Percentiles rank a stretch among this genome's conserved stretches.
Conservation (phyloP, 1,140 invertebrate genomes). For the Drosophila sucinea region DNA sequence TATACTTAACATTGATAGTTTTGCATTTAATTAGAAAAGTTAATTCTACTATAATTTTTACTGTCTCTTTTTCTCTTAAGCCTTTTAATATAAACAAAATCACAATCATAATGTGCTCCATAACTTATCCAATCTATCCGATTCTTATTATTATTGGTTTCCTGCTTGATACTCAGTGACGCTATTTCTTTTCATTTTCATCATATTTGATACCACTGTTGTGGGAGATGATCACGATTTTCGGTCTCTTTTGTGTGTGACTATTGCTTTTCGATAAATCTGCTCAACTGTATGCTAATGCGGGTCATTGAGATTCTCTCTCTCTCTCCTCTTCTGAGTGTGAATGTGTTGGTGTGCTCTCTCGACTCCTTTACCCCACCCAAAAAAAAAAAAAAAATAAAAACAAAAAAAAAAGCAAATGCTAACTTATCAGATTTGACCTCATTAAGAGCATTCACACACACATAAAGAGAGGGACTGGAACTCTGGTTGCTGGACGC, state of each 20-base stretch:
- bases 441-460: constrained; percentile 4
- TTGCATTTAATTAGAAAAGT: no score
- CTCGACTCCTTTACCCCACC: not conserved
- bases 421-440: constrained; percentile 12
- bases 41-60: no score
- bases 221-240: constrained; percentile 1
- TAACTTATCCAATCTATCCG: no score
- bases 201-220: not conserved
- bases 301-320: not conserved
- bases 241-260: constrained; percentile 30
- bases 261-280: constrained; percentile 46
- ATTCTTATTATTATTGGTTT: no score
- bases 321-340: not conserved
- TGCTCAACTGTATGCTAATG: constrained; percentile 13
- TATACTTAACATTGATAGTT: no score
- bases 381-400: not conserved
- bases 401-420: not conserved
- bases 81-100: no score
- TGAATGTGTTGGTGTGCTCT: not conserved
- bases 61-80: no score
- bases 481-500: not conserved
- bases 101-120: no score
- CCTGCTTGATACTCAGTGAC: no score
- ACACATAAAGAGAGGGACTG: not conserved
- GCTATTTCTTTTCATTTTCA: not conserved